phyloP scores from a whole-genome alignment of 2,113 vertebrate genomes.

The Clarias batrachus region DNA sequence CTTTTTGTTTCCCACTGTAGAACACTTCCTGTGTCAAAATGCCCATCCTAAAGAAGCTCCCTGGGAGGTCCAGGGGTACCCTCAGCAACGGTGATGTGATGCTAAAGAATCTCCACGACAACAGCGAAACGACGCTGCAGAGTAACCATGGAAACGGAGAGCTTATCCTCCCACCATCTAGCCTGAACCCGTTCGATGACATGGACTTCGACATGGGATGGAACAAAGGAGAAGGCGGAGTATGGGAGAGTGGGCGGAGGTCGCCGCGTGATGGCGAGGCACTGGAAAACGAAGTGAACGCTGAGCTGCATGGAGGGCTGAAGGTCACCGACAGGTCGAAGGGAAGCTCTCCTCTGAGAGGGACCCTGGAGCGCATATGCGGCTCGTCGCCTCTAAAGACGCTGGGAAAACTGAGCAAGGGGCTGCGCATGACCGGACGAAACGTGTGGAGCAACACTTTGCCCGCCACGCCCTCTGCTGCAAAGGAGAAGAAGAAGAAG shows the following conservation, averaged over 20 bases:
- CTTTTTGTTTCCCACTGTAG: conserved; percentile 53
- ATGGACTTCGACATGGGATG: conserved; percentile 65
- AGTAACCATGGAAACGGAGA: conserved; percentile 54
- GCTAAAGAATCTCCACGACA: conserved; percentile 54
- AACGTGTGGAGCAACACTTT: conserved; percentile 68
- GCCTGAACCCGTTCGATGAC: conserved; percentile 81
- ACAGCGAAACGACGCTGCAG: conserved; percentile 50
- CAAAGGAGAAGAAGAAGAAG: conserved; percentile 60
- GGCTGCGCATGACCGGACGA: conserved; percentile 71
- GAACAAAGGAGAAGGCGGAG: conserved; percentile 62
- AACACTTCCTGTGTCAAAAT: conserved; percentile 64
- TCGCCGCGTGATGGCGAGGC: conserved; percentile 70
- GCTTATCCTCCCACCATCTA: conserved; percentile 54
- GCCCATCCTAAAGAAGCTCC: conserved; percentile 82
- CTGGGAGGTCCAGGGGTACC: conserved; percentile 71
- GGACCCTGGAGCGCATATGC: conserved; percentile 83
- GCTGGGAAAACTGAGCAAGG: conserved; percentile 75
- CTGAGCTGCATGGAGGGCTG: conserved; percentile 65
- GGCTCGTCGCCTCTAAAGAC: conserved; percentile 81
- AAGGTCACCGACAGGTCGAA: conserved; percentile 63
- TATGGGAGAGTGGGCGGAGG: conserved; percentile 62
- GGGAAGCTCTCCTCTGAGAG: conserved; percentile 68
- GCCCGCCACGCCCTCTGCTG: conserved; percentile 66
- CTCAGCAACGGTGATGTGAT: conserved; percentile 31
- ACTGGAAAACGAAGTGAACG: conserved; percentile 74